A percentile compares a stretch with the other conserved stretches of the same genome.
phyloP scores from a whole-genome alignment of 2,113 vertebrate genomes.

The Sprattus sprattus region DNA sequence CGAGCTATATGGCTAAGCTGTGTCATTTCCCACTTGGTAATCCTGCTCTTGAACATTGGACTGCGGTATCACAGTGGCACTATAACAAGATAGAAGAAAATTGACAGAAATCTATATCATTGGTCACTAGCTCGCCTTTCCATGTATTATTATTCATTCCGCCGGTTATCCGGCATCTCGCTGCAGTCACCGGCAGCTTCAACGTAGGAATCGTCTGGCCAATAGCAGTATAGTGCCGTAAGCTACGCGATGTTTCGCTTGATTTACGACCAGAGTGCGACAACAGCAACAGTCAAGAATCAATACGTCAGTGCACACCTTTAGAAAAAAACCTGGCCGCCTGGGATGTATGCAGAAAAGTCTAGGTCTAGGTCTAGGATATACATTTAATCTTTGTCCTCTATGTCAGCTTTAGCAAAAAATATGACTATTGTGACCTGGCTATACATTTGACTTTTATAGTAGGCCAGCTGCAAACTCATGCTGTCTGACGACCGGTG shows the following conservation, averaged over 20 bases:
- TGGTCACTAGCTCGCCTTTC: not conserved
- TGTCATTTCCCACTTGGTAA: not conserved
- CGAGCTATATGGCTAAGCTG: conserved; percentile 1
- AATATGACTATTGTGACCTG: too few relatives aligned
- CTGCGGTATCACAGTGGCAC: not conserved
- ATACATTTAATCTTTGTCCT: too few relatives aligned
- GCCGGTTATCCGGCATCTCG: not conserved
- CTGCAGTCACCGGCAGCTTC: not conserved
- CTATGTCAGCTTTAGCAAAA: too few relatives aligned
- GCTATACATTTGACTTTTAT: too few relatives aligned
- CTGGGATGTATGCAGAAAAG: too few relatives aligned
- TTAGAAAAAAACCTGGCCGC: too few relatives aligned
- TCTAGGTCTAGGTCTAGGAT: too few relatives aligned
- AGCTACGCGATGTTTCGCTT: not conserved
- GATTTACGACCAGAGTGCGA: not conserved
- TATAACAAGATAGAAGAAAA: not conserved
- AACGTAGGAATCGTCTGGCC: not conserved
- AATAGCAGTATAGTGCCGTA: not conserved
- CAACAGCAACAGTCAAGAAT: not conserved
- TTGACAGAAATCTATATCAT: not conserved
- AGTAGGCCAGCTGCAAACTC: too few relatives aligned
- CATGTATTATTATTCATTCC: not conserved
- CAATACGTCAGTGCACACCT: not conserved
- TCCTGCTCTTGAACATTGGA: not conserved
- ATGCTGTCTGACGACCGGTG: too few relatives aligned